Conservation (phyloP, 2,113 vertebrate species). For the Toxotes jaculatrix region DNA sequence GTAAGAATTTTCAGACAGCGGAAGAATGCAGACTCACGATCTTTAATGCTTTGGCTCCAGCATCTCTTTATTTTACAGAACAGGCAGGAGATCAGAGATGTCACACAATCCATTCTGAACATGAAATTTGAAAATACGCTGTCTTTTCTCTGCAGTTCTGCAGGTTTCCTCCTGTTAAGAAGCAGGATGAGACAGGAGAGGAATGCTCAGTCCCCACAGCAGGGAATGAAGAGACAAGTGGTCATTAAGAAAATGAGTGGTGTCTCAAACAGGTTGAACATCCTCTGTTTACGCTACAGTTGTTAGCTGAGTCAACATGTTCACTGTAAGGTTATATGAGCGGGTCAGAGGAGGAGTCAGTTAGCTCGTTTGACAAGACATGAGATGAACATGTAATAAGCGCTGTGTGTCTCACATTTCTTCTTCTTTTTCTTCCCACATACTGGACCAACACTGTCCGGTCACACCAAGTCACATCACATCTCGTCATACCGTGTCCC, state of each 20-base stretch:
- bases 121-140: background rate
- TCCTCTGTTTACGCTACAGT: background rate
- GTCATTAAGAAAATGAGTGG: background rate
- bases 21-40: background rate
- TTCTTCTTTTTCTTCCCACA: no score
- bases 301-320: background rate
- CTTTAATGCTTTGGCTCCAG: background rate
- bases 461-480: no score
- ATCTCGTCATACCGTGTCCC: no score
- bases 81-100: background rate
- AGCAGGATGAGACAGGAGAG: constrained; percentile 47
- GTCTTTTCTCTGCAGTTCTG: background rate
- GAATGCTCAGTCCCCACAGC: constrained; percentile 8
- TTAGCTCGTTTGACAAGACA: background rate
- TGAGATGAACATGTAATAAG: background rate
- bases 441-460: no score
- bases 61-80: background rate
- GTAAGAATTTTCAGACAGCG: background rate
- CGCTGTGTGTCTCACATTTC: no score
- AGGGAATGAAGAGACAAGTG: background rate
- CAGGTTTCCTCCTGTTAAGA: constrained; percentile 5
- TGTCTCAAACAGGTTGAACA: background rate
- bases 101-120: no score
- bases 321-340: background rate
- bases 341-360: no score